Percentiles rank a stretch among this genome's conserved stretches.
Evolutionary conservation across 2,113 vertebrate genomes (phyloP).

Genomic region (Onychostoma macrolepis): DNA sequence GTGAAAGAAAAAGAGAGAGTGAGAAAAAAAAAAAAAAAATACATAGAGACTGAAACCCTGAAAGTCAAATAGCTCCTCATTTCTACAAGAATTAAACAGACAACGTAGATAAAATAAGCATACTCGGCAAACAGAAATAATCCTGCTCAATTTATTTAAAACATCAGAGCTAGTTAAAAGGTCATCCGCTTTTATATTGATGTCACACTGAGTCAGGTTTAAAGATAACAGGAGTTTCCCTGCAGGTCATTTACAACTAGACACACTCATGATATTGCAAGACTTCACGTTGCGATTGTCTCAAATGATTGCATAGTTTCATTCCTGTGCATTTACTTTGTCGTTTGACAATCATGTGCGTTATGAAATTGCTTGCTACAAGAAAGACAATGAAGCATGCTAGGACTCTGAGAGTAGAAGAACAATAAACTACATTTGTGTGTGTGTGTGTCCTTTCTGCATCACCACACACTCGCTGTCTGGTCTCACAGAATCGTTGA

Average conservation of each 20-base stretch:
- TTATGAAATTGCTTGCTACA: background rate
- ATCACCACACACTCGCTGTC: background rate
- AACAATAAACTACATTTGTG: background rate
- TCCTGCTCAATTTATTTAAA: background rate
- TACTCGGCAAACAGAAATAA: background rate
- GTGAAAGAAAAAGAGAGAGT: background rate
- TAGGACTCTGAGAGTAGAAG: background rate
- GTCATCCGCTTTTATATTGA: background rate
- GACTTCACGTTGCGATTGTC: background rate
- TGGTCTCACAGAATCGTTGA: background rate
- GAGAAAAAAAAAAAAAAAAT: background rate
- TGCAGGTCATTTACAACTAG: background rate
- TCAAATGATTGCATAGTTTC: background rate
- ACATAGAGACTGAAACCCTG: background rate
- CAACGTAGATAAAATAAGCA: background rate
- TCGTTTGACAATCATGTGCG: background rate
- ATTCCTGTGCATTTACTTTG: background rate
- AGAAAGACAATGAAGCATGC: background rate
- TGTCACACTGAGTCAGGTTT: slow-evolving; percentile 16
- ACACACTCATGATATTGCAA: background rate
- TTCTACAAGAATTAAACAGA: background rate
- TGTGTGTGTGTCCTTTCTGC: background rate
- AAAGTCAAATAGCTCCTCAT: background rate
- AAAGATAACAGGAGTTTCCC: slow-evolving; percentile 7
- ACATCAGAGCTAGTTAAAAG: background rate